phyloP scores from a whole-genome alignment of 2,888 invertebrate species.

The Drosophila niveifrons region DNA sequence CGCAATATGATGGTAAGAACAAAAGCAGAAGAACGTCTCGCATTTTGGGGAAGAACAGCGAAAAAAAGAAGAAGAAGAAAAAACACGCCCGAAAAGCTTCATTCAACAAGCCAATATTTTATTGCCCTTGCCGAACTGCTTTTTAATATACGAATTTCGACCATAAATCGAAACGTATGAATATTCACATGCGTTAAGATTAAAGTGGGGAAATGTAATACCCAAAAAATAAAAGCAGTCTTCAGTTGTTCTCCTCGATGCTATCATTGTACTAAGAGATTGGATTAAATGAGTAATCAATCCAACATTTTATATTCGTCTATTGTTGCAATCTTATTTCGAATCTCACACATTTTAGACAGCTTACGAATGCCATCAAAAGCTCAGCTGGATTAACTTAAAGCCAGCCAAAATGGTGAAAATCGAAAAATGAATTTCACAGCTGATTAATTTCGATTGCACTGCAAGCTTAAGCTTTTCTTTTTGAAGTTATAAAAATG shows the following conservation, averaged over 20 bases:
- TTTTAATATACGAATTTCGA: conserved; percentile 42
- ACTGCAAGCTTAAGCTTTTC: too few species aligned
- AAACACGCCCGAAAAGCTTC: conserved; percentile 8
- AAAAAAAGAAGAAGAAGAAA: not conserved
- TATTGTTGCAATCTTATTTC: not conserved
- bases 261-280: not conserved
- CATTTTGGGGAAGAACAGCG: not conserved
- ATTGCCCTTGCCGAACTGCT: conserved; percentile 33
- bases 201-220: not conserved
- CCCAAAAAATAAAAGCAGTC: not conserved
- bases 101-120: conserved; percentile 40
- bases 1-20: conserved; percentile 34
- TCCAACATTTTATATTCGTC: not conserved
- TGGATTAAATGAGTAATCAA: not conserved
- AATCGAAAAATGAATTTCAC: too few species aligned
- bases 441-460: too few species aligned
- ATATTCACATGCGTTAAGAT: conserved; percentile 48
- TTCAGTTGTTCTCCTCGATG: not conserved
- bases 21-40: conserved; percentile 7
- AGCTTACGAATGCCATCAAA: too few species aligned
- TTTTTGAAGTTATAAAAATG: too few species aligned
- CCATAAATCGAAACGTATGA: conserved; percentile 50
- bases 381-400: too few species aligned
- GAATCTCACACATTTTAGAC: too few species aligned
- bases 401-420: too few species aligned